phyloP scores from a whole-genome alignment of 1,140 invertebrate species.

The Phthorimaea operculella region DNA sequence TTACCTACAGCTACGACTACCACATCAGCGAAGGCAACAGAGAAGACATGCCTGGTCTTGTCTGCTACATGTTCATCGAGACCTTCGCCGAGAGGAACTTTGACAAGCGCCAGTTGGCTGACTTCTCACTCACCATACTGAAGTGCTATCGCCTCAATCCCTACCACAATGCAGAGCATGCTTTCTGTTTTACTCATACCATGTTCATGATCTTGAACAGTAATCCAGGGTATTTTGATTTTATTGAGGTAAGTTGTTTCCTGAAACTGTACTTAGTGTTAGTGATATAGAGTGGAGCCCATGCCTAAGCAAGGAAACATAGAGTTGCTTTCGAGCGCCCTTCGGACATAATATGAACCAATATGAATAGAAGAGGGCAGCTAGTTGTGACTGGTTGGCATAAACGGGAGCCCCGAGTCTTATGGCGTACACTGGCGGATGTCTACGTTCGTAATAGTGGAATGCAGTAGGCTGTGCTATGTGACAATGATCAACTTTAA shows the following conservation, averaged over 20 bases:
- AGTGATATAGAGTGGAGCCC: too few relatives aligned
- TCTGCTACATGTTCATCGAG: conserved; percentile 63
- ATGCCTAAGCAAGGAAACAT: too few relatives aligned
- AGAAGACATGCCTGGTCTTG: conserved; percentile 59
- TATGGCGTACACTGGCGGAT: too few relatives aligned
- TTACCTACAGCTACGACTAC: conserved; percentile 58
- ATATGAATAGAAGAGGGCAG: too few relatives aligned
- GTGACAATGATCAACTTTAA: too few relatives aligned
- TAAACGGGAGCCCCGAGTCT: too few relatives aligned
- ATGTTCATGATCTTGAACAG: conserved; percentile 67
- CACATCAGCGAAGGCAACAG: conserved; percentile 61
- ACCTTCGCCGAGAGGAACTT: conserved; percentile 49
- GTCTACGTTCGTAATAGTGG: too few relatives aligned
- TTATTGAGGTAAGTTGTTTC: conserved; percentile 60
- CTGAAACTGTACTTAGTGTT: too few relatives aligned
- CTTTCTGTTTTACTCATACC: conserved; percentile 69
- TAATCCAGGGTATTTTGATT: conserved; percentile 60
- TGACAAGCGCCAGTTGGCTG: conserved; percentile 31
- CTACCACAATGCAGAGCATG: conserved; percentile 72
- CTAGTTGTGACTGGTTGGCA: too few relatives aligned
- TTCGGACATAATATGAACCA: too few relatives aligned
- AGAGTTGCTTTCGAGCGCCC: too few relatives aligned
- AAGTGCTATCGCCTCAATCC: conserved; percentile 66
- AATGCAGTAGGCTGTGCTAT: too few relatives aligned
- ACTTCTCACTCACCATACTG: conserved; percentile 64